Conservation (phyloP, 1,140 invertebrate species). For the Camponotus floridanus region DNA sequence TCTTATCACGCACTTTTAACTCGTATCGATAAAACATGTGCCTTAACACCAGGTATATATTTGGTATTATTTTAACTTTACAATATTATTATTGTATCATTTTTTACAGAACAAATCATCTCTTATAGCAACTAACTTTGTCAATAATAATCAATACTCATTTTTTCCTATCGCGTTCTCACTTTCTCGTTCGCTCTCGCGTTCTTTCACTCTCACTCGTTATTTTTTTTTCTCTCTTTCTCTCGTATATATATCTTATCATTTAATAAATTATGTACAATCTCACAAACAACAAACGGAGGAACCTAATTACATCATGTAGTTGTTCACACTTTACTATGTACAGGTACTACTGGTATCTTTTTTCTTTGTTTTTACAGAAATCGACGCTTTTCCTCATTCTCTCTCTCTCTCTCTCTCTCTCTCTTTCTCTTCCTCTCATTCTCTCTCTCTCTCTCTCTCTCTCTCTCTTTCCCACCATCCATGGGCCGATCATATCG, state of each 20-base stretch:
- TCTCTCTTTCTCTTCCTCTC: conserved; percentile 46
- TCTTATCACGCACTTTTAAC: not conserved
- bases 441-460: conserved; percentile 28
- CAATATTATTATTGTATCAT: conserved; percentile 83
- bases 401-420: conserved; percentile 41
- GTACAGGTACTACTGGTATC: conserved; percentile 85
- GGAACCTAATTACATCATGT: conserved; percentile 86
- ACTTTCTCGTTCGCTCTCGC: conserved; percentile 35
- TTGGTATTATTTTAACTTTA: conserved; percentile 85
- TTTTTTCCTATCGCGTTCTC: conserved; percentile 64
- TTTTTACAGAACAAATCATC: conserved; percentile 84
- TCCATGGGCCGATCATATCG: conserved; percentile 66
- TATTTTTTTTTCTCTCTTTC: not conserved
- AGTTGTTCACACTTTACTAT: conserved; percentile 85
- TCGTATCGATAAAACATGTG: conserved; percentile 65
- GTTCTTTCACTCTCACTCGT: conserved; percentile 58
- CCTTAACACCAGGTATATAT: conserved; percentile 85
- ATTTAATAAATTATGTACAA: conserved; percentile 86
- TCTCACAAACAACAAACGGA: conserved; percentile 86
- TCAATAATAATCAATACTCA: conserved; percentile 84
- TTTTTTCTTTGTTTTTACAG: conserved; percentile 74
- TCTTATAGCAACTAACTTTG: conserved; percentile 81
- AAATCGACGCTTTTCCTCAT: conserved; percentile 64
- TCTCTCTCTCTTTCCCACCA: conserved; percentile 57
- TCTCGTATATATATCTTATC: conserved; percentile 73